Evolutionary conservation across 2,888 invertebrate species (phyloP).

Genomic region (Tenthredo amoena): DNA sequence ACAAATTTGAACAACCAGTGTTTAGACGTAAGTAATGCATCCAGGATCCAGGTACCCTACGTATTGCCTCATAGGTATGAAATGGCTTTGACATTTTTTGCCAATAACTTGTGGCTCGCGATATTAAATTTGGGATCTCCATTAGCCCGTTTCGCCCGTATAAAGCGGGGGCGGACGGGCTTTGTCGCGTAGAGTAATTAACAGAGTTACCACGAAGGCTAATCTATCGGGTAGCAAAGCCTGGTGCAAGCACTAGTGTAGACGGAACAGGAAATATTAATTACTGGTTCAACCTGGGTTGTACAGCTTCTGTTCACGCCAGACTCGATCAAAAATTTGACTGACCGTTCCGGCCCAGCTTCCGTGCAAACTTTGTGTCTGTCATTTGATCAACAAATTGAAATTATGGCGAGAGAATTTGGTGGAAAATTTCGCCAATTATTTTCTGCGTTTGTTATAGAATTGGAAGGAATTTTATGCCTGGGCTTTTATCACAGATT

Average conservation of each 20-base stretch:
- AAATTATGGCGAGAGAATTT: background rate
- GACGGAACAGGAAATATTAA: conserved; percentile 48
- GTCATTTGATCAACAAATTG: background rate
- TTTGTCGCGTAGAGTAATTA: conserved; percentile 48
- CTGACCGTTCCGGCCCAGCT: background rate
- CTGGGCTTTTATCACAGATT: too few species aligned
- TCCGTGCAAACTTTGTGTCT: background rate
- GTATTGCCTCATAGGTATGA: background rate
- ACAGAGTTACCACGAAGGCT: conserved; percentile 51
- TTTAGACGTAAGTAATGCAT: background rate
- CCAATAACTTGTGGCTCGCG: background rate
- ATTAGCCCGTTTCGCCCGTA: conserved; percentile 13
- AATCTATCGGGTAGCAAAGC: conserved; percentile 35
- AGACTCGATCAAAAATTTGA: conserved; percentile 14
- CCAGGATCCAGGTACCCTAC: background rate
- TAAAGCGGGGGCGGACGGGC: background rate
- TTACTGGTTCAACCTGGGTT: conserved; percentile 20
- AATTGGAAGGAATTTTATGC: too few species aligned
- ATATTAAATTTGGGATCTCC: conserved; percentile 39
- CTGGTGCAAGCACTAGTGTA: background rate
- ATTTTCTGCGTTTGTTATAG: too few species aligned
- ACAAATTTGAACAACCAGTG: background rate
- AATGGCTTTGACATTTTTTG: background rate
- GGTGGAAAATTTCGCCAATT: too few species aligned
- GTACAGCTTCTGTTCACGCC: conserved; percentile 32